Conservation (phyloP, 2,888 invertebrate species). For the Aphidoletes aphidimyza region DNA sequence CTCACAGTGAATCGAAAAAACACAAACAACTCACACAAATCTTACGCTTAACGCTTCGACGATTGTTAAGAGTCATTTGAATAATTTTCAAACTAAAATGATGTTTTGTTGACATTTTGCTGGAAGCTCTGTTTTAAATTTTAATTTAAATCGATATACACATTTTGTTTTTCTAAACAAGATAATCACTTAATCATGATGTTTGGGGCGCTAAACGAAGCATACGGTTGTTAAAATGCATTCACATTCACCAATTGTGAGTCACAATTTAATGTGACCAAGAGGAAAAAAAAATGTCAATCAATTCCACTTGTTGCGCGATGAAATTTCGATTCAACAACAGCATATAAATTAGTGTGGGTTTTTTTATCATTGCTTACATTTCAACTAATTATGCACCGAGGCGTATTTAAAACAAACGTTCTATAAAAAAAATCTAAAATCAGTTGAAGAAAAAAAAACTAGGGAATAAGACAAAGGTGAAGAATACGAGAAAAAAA, state of each 20-base stretch:
- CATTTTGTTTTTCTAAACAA: conserved; percentile 27
- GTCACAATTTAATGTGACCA: neutral
- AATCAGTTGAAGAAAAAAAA: neutral
- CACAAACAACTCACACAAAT: neutral
- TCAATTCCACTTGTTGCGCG: neutral
- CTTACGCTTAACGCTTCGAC: neutral
- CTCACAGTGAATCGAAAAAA: too few species aligned
- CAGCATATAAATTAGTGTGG: neutral
- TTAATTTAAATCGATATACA: conserved; percentile 29
- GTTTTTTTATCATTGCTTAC: neutral
- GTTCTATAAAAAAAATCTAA: neutral
- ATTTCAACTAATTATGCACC: neutral
- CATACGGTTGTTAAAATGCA: too few species aligned
- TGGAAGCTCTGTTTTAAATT: neutral
- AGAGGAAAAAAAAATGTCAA: conserved; percentile 6
- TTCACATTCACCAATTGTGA: too few species aligned
- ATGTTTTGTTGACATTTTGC: conserved; percentile 42
- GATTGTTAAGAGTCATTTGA: neutral
- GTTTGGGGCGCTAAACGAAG: neutral
- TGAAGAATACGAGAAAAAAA: neutral
- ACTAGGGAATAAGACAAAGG: neutral
- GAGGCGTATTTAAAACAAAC: neutral
- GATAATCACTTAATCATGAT: conserved; percentile 49
- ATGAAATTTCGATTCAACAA: neutral
- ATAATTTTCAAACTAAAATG: conserved; percentile 6